A percentile compares a stretch with the other conserved stretches of the same genome.
Evolutionary conservation across 2,113 vertebrate species (phyloP).

Genomic region (Erythrolamprus reginae): DNA sequence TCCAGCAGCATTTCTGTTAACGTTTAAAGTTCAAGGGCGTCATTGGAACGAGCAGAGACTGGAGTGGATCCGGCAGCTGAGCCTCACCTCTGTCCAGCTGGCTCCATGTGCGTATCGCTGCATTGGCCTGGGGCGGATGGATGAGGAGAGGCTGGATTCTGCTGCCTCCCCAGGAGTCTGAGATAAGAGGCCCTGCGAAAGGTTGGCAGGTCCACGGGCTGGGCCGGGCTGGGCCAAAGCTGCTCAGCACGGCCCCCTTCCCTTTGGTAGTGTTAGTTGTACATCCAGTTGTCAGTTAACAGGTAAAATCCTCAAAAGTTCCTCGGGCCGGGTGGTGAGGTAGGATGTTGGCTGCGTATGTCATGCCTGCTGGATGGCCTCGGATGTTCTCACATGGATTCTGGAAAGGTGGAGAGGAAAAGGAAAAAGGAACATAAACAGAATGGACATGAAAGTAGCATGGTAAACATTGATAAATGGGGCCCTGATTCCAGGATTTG

Average conservation of each 20-base stretch:
- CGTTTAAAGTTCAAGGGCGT: constrained; percentile 12
- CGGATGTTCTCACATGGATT: constrained; percentile 91
- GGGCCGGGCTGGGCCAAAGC: constrained; percentile 47
- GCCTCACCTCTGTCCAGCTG: constrained; percentile 9
- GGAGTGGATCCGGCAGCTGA: constrained; percentile 4
- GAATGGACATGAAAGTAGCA: neutral
- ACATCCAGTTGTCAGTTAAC: constrained; percentile 76
- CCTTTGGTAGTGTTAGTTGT: constrained; percentile 64
- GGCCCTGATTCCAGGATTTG: neutral
- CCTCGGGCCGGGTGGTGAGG: constrained; percentile 96
- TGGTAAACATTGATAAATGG: neutral
- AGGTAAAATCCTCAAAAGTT: constrained; percentile 99
- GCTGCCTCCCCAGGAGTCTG: constrained; percentile 12
- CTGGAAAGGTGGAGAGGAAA: constrained; percentile 57
- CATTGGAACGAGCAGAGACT: neutral
- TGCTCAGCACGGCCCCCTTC: constrained; percentile 50
- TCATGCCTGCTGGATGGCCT: constrained; percentile 85
- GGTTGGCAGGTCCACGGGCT: constrained; percentile 27
- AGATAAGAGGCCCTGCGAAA: constrained; percentile 34
- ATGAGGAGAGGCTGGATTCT: constrained; percentile 27
- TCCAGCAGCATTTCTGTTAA: neutral
- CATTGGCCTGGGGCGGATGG: constrained; percentile 19
- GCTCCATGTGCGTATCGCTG: constrained; percentile 25
- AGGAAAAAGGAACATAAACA: neutral
- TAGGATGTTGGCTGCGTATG: constrained; percentile 97